Base-by-base conservation (phyloP, 2,113 vertebrate species). In the Catharus bicknelli region DNA sequence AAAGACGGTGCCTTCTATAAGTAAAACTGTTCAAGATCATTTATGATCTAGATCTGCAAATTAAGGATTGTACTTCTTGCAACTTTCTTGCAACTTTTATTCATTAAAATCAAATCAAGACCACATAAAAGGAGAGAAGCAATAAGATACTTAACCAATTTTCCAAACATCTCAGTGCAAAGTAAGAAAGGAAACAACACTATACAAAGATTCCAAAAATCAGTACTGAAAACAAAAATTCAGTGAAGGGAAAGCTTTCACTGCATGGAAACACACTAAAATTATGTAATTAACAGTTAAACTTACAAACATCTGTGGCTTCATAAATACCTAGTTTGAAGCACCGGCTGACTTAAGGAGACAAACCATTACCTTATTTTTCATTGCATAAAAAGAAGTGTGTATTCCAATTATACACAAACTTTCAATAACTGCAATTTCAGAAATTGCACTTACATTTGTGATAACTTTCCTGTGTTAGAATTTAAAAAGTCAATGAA, bases 221-320 rank as follows among this genome's bases (percentile, higher is more conserved):
- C 29, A 88, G 72, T n/a, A 86, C 23, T 47, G 50, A 79, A 76
- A 90, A 67, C 36, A 90, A 86, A 89, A 87, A 94, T 7, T 42
- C 32, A 63, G 47, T 29, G 29, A 83, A 88, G 54, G 30, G 38
- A 75, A 94, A 75, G 50, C 22, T 69, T 94, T 87, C 70, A 77
- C 22, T 55, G 45, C 50, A 75, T 38, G 45, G 40, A 95, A 92
- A 67, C 32, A 21, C 34, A 83, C 48, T 84, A 74, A 62, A 88
- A 55, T 95, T 63, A 92, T 74, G 68, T 43, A 48, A 92, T 51
- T 83, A 84, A 89, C 53, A 86, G 78, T 55, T 70, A 77, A 78
- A 61, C 25, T 84, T 63, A 86, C 23, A 84, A 82, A 59, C 5
- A 21, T 34, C 42, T 66, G 43, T 42, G 29, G 62, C 55, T 86